Base-by-base conservation (phyloP, 2,888 invertebrate species). In the Entomobrya proxima region DNA sequence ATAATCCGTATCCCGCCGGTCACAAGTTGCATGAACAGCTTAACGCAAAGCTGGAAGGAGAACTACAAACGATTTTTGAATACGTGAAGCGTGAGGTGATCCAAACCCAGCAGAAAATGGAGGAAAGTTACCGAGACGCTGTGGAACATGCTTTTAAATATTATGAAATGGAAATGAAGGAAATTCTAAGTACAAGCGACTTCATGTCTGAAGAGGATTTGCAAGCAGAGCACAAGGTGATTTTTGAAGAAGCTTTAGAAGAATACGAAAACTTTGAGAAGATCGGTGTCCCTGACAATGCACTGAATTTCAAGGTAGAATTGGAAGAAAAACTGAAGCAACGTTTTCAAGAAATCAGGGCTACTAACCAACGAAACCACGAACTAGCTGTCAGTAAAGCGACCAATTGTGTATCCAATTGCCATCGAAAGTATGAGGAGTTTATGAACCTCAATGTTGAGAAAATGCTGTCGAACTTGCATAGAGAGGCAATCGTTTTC, bases 151-250 rank as follows among this genome's bases (percentile, higher is more conserved):
- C n/a, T 2, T 6, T 27, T 1, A 5, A 4, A 1, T 40, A 67
- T 6, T 58, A 30, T 24, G 11, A 24, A 5, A 18, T 21, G 24
- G 37, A 30, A 50, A 50, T 80, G 69, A 32, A 69, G 15, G 80
- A 32, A 15, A 52, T 50, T 21, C 3, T 69, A 5, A 27, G 52
- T 6, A 30, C 78, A 2, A 15, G n/a, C 15, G 74, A 81, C 1
- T 81, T 74, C n/a, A 40, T 81, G 9, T n/a, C 52, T 15, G 81
- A 74, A 5, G 37, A 74, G 6, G 82, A 76, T 7, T 27, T 83
- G 0, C 21, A 76, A 13, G n/a, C 7, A 5, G 67, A 83, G 18
- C 67, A 83, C 37, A 32, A 67, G 0, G 35, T 6, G 21, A 9
- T 30, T 9, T 52, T 24, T 0, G 18, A 76, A 7, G 47, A 47